phyloP scores from a whole-genome alignment of 2,888 invertebrate genomes.

The Drosophila acutilabella region DNA sequence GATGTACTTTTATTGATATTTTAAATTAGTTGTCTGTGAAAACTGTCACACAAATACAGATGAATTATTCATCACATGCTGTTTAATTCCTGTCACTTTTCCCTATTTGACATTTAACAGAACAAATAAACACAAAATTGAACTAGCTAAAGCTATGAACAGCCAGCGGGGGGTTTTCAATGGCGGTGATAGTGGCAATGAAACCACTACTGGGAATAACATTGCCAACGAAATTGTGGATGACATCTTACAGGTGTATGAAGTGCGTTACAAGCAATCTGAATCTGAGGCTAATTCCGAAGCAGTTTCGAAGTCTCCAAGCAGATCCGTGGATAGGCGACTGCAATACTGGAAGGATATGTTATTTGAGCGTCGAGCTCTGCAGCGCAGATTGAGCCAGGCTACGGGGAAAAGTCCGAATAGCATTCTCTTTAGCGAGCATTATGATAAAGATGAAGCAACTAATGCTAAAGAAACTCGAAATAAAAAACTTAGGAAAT shows the following conservation, averaged over 20 bases:
- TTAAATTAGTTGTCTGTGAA: slow-evolving; percentile 17
- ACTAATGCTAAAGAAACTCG: slow-evolving; percentile 33
- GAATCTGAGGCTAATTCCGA: neutral
- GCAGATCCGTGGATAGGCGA: slow-evolving; percentile 65
- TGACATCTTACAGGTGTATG: slow-evolving; percentile 26
- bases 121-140: slow-evolving; percentile 1
- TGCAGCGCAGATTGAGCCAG: slow-evolving; percentile 41
- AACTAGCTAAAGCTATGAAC: neutral
- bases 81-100: slow-evolving; percentile 18
- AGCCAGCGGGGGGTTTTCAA: neutral
- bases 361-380: slow-evolving; percentile 54
- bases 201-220: neutral
- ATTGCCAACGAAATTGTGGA: slow-evolving; percentile 39
- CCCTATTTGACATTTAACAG: neutral
- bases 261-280: slow-evolving; percentile 2
- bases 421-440: slow-evolving; percentile 57
- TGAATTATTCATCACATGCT: neutral
- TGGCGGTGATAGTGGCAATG: neutral
- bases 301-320: neutral
- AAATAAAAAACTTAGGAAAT: neutral
- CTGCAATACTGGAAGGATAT: slow-evolving; percentile 77
- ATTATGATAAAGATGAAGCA: slow-evolving; percentile 58
- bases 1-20: neutral
- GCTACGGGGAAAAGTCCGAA: slow-evolving; percentile 41
- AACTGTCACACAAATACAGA: neutral